Evolutionary conservation across 2,113 vertebrate genomes (phyloP).

Genomic region (Tonatia bakeri): DNA sequence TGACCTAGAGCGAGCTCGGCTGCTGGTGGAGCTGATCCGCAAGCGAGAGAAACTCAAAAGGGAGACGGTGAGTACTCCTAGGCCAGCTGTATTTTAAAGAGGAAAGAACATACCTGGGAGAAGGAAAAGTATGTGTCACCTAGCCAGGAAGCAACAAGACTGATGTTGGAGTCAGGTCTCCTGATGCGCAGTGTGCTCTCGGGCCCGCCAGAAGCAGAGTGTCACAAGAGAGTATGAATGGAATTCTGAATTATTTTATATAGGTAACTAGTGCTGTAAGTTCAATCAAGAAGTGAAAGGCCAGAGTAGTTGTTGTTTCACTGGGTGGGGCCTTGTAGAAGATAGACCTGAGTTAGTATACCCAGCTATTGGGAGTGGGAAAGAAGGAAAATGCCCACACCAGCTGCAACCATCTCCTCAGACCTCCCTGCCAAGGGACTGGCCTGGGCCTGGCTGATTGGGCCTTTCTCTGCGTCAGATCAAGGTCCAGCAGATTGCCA

Average conservation of each 20-base stretch:
- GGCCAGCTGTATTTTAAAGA: neutral
- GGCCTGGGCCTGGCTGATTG: constrained; percentile 20
- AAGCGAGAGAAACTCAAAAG: constrained; percentile 98
- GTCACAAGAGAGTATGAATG: neutral
- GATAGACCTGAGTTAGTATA: neutral
- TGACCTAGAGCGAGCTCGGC: constrained; percentile 95
- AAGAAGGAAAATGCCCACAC: neutral
- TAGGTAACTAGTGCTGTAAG: neutral
- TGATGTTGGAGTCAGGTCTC: neutral
- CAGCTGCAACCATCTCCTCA: neutral
- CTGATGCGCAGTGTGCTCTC: neutral
- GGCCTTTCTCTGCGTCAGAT: constrained; percentile 86
- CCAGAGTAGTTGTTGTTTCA: neutral
- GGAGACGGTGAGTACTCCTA: constrained; percentile 88
- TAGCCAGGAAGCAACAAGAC: neutral
- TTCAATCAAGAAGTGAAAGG: neutral
- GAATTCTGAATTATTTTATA: neutral
- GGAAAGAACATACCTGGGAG: neutral
- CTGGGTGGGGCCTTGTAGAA: neutral
- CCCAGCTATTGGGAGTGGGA: neutral
- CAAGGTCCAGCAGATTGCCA: constrained; percentile 95
- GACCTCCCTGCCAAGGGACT: neutral
- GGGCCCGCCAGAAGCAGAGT: neutral
- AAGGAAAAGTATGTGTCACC: neutral
- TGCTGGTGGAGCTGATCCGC: constrained; percentile 97